Percentiles rank a stretch among this genome's conserved stretches.
Evolutionary conservation across 2,888 invertebrate species (phyloP).

Genomic region (Phyto melanocephala): DNA sequence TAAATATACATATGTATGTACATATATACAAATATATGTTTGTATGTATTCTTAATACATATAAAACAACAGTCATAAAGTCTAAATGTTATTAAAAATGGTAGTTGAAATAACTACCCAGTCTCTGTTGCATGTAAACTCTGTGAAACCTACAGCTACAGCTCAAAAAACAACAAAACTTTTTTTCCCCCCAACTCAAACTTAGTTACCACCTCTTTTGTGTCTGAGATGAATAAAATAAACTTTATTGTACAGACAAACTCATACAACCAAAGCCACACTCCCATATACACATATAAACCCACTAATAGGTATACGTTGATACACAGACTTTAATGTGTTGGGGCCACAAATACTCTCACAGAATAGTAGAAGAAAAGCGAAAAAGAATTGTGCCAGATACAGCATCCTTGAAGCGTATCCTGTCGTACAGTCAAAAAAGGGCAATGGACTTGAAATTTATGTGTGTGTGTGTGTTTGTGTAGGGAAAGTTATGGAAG

Average conservation of each 20-base stretch:
- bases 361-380: conserved; percentile 27
- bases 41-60: background rate
- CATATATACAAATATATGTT: background rate
- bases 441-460: conserved; percentile 64
- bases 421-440: conserved; percentile 27
- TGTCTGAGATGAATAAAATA: conserved; percentile 23
- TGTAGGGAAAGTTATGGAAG: conserved; percentile 16
- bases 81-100: conserved; percentile 57
- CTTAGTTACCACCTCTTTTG: conserved; percentile 36
- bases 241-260: conserved; percentile 6
- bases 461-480: background rate
- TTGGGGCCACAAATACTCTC: conserved; percentile 49
- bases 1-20: background rate
- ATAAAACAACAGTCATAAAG: conserved; percentile 56
- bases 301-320: background rate
- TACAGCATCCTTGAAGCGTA: conserved; percentile 59
- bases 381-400: conserved; percentile 57
- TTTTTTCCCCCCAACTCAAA: conserved; percentile 48
- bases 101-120: conserved; percentile 35
- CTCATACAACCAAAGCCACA: background rate
- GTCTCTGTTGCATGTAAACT: background rate
- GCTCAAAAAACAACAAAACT: background rate
- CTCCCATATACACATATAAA: background rate
- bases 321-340: conserved; percentile 16
- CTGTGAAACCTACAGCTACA: conserved; percentile 32